Conservation (phyloP, 92 coral and sea anemone species). For the Epizoanthus rinbou region DNA sequence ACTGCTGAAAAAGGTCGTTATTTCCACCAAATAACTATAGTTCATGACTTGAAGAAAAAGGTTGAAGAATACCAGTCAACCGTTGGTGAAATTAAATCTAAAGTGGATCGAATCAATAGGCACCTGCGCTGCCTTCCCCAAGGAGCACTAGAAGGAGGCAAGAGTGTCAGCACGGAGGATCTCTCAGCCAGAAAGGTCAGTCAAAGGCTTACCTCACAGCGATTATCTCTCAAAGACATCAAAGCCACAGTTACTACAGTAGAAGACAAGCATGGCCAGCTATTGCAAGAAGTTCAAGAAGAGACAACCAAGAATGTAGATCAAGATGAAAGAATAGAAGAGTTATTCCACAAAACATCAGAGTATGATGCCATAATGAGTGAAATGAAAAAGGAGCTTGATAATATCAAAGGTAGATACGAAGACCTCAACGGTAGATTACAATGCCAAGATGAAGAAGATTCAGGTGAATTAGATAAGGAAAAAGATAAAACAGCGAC, state of each 20-base stretch:
- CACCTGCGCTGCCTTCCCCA: constrained; percentile 69
- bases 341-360: constrained; percentile 56
- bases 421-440: constrained; percentile 60
- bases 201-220: constrained; percentile 64
- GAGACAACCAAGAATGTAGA: constrained; percentile 66
- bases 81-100: constrained; percentile 73
- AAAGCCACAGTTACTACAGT: constrained; percentile 72
- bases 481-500: constrained; percentile 26
- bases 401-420: constrained; percentile 70
- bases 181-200: constrained; percentile 59
- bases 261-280: constrained; percentile 69
- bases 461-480: constrained; percentile 11
- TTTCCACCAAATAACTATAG: constrained; percentile 62
- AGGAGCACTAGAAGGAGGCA: constrained; percentile 54
- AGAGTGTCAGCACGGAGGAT: constrained; percentile 38
- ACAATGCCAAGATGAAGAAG: constrained; percentile 42
- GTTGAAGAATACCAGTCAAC: constrained; percentile 81
- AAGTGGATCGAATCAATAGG: constrained; percentile 79
- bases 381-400: constrained; percentile 73
- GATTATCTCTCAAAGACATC: constrained; percentile 67
- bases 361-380: constrained; percentile 76
- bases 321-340: constrained; percentile 76
- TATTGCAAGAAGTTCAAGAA: constrained; percentile 61
- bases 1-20: constrained; percentile 72
- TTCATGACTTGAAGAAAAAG: constrained; percentile 72